A percentile compares a stretch with the other conserved stretches of the same genome.
phyloP scores from a whole-genome alignment of 2,888 invertebrate genomes.

The Amphipoea oculea region DNA sequence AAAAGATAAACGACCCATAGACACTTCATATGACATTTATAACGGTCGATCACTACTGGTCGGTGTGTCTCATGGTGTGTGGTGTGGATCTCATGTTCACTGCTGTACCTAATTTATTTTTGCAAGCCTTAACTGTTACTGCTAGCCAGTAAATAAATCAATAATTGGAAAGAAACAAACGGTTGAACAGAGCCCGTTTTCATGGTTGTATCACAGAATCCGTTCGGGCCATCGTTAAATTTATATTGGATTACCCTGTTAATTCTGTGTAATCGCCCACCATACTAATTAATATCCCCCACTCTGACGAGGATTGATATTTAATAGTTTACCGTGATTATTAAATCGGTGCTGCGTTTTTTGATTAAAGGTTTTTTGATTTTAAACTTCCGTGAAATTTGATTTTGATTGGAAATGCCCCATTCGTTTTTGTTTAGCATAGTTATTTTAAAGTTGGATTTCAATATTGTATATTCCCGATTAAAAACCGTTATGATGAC shows the following conservation, averaged over 20 bases:
- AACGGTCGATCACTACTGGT: no score
- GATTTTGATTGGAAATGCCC: neutral
- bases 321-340: constrained; percentile 81
- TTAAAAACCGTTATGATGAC: neutral
- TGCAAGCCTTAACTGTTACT: neutral
- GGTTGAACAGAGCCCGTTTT: constrained; percentile 21
- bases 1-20: no score
- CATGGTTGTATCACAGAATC: constrained; percentile 36
- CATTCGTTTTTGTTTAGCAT: neutral
- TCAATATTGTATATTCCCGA: neutral
- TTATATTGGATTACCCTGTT: constrained; percentile 87
- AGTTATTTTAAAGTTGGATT: neutral
- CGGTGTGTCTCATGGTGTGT: no score
- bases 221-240: constrained; percentile 74
- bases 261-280: constrained; percentile 83
- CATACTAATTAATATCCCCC: constrained; percentile 84
- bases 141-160: constrained; percentile 2
- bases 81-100: neutral
- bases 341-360: constrained; percentile 45
- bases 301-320: constrained; percentile 81
- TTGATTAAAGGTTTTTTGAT: constrained; percentile 13
- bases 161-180: constrained; percentile 39
- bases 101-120: neutral
- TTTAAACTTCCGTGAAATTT: neutral
- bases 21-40: no score